Percentiles rank a stretch among this genome's conserved stretches.
Evolutionary conservation across 2,113 vertebrate species (phyloP).

Genomic region (Phalacrocorax brasilianus): DNA sequence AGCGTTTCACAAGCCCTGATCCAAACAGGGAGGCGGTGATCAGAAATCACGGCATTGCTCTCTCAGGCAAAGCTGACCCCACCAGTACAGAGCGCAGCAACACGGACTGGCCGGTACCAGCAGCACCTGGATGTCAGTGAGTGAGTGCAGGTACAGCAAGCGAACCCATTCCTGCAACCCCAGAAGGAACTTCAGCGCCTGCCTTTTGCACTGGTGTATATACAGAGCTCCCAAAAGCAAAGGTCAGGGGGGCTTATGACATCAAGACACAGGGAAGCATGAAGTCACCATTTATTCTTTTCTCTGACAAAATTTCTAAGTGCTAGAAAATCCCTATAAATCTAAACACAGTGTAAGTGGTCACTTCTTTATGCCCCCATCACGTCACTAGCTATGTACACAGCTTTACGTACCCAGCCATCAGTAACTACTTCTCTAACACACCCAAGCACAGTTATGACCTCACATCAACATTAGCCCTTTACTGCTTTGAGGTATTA

Average conservation of each 20-base stretch:
- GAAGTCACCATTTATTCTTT: neutral
- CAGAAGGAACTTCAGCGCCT: rapidly evolving
- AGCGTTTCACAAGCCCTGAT: neutral
- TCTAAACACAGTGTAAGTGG: neutral
- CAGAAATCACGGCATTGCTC: neutral
- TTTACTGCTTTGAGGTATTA: conserved; percentile 29
- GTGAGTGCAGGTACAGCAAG: neutral
- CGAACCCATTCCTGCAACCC: rapidly evolving
- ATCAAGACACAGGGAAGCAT: neutral
- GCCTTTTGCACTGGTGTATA: neutral
- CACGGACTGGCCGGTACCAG: rapidly evolving
- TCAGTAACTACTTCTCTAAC: neutral
- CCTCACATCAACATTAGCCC: neutral
- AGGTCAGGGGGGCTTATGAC: neutral
- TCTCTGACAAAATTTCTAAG: neutral
- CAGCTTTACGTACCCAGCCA: neutral
- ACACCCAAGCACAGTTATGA: neutral
- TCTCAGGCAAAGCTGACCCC: neutral
- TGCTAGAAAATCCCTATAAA: neutral
- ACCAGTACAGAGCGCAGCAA: rapidly evolving
- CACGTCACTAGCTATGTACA: neutral
- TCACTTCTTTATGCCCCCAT: neutral
- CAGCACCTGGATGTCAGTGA: neutral
- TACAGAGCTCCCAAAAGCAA: neutral
- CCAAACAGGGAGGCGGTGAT: neutral